Evolutionary conservation across 2,797 vertebrate genomes (phyloP), one percentile per base, ranked within the genome.

Genomic region (Taeniopygia guttata): DNA sequence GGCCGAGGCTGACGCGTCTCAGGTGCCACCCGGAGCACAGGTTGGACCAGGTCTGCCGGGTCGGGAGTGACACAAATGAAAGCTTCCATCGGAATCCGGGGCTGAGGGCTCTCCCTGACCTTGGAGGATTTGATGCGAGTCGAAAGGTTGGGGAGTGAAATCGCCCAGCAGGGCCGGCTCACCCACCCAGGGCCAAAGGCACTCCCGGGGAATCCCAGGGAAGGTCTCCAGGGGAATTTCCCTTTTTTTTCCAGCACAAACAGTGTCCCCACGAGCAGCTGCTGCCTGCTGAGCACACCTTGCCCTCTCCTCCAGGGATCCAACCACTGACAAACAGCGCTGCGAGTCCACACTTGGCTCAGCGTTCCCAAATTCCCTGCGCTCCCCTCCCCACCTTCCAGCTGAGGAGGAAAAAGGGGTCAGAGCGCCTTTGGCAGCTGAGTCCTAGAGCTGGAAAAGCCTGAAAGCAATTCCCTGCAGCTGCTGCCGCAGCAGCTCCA

Each of bases 391-490:
- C 74, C 89, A 10, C 78, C 67, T 74, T 52, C 10, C 91, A 91
- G 91, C 91, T 73, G 91, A 29, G 13, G 60, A 87, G 73, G 84
- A 86, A 86, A 86, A 88, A 84, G 69, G 74, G 87, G 90, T 95
- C 92, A 77, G 75, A n/a, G 74, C 5, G 38, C 62, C 80, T 92
- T 92, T 95, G 95, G 92, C 95, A 95, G 64, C 2, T 0, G 21
- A 84, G 73, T 63, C 76, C 66, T 73, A 51, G 70, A 80, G 70
- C 68, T 93, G 85, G 92, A 96, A 79, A 72, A 86, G 70, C 43
- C 93, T 93, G 83, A 94, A 94, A 96, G 95, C 62, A 89, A 72
- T 69, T 77, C 52, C 77, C 87, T 94, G 91, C 70, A 94, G 92
- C 92, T 96, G 88, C 70, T 88, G 80, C 85, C 4, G 67, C 22